Evolutionary conservation across 1,140 invertebrate genomes (phyloP).

Genomic region (Dufourea novaeangliae): DNA sequence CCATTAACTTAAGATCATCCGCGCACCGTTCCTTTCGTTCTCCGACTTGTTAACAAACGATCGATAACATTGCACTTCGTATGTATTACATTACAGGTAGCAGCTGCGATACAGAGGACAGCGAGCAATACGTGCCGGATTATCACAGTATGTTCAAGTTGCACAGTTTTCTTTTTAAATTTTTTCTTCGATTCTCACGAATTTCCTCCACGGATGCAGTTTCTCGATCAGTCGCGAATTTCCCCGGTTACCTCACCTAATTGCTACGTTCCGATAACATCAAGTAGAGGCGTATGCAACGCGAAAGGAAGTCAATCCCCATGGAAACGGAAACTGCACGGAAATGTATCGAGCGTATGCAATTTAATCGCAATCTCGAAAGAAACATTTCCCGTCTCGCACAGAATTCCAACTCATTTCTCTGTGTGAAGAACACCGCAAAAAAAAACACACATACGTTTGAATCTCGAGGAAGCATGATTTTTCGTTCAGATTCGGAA

Average conservation of each 20-base stretch:
- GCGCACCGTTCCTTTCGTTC: neutral
- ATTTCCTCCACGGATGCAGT: too few relatives aligned
- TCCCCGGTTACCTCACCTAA: neutral
- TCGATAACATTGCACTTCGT: conserved; percentile 6
- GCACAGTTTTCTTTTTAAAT: conserved; percentile 54
- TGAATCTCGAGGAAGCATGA: too few relatives aligned
- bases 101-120: conserved; percentile 77
- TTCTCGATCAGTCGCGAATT: neutral
- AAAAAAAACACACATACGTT: too few relatives aligned
- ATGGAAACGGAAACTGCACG: conserved; percentile 44
- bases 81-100: conserved; percentile 66
- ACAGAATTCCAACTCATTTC: too few relatives aligned
- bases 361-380: conserved; percentile 34
- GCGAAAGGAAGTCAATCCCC: conserved; percentile 62
- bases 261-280: conserved; percentile 6
- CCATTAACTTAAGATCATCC: neutral
- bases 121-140: conserved; percentile 76
- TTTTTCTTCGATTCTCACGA: neutral
- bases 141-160: conserved; percentile 71
- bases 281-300: neutral
- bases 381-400: too few relatives aligned
- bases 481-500: too few relatives aligned
- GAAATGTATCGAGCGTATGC: conserved; percentile 60
- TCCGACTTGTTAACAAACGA: neutral
- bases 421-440: too few relatives aligned